Base-by-base conservation (phyloP, 2,888 invertebrate genomes). In the Empis stercorea region DNA sequence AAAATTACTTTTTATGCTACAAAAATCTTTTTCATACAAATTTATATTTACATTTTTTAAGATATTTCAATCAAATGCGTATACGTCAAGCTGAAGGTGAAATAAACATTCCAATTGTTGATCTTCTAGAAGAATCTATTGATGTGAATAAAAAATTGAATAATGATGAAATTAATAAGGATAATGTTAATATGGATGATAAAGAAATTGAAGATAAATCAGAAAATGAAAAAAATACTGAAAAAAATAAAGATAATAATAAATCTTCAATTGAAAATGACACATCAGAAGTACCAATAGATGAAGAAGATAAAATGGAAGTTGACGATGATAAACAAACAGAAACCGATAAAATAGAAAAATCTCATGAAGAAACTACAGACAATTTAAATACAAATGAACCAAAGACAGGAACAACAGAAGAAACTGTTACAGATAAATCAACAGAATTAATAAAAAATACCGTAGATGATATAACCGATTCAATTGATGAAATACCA, bases 21-120 rank as follows among this genome's bases (percentile, higher is more conserved):
- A 43, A 13, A 4, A 10, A 36, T 30, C 10, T 30, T 30, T 43
- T 23, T 4, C 2, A 16, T 7, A 41, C 32, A 14, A 42, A 27
- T 27, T 15, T n/a, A 9, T n/a, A 14, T 17, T 32, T 30, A 6
- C 20, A n/a, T 37, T 5, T 40, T 54, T 45, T 17, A 17, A 61
- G 64, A 20, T 66, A 63, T 10, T 56, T 61, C 48, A 57, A 62
- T 45, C 61, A 64, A 54, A 61, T 63, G 53, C 60, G 62, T 3
- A 62, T 61, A 15, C 54, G 65, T 15, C 64, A 64, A 34, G 52
- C 56, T 2, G 61, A 61, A 20, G 59, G 54, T 13, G 61, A 62
- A 30, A 54, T 59, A 37, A 64, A 66, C 41, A 68, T 66, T 50
- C 60, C 65, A 17, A 65, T 66, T 17, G 68, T 66, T 0, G 64